Conservation (phyloP, 2,797 vertebrate genomes). For the Hephaestus fuliginosus region DNA sequence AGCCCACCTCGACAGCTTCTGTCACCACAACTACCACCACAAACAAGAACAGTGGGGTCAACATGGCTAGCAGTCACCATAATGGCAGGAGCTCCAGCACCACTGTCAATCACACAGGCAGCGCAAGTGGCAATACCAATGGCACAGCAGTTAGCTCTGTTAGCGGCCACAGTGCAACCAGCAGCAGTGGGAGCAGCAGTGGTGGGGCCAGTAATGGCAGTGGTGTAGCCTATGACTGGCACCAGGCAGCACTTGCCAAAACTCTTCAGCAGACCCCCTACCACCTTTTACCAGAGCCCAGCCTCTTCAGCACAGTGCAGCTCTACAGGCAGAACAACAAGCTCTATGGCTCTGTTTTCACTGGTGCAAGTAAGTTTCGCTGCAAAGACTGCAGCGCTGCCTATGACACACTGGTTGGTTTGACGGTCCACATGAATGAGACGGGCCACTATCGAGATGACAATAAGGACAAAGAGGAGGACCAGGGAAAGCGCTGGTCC, state of each 20-base stretch:
- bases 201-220: conserved; percentile 86
- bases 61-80: conserved; percentile 79
- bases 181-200: conserved; percentile 79
- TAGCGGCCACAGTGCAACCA: conserved; percentile 78
- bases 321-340: conserved; percentile 99
- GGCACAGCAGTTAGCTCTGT: conserved; percentile 74
- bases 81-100: conserved; percentile 87
- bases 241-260: conserved; percentile 97
- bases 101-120: conserved; percentile 83
- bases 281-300: conserved; percentile 96
- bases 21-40: conserved; percentile 80
- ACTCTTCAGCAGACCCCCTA: conserved; percentile 97
- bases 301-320: conserved; percentile 99
- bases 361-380: conserved; percentile 98
- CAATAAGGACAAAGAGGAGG: conserved; percentile 97
- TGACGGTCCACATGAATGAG: conserved; percentile 99
- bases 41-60: conserved; percentile 83
- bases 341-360: conserved; percentile 98
- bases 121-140: conserved; percentile 74
- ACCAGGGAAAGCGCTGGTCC: conserved; percentile 96
- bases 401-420: conserved; percentile 97
- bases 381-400: conserved; percentile 99
- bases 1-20: conserved; percentile 69
- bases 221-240: conserved; percentile 88
- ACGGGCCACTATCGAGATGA: conserved; percentile 99